These are phyloP conservation scores for Drosophila trapezifrons DNA, from an alignment of 1,140 invertebrate species.

Conservation along the genomic window DNA sequence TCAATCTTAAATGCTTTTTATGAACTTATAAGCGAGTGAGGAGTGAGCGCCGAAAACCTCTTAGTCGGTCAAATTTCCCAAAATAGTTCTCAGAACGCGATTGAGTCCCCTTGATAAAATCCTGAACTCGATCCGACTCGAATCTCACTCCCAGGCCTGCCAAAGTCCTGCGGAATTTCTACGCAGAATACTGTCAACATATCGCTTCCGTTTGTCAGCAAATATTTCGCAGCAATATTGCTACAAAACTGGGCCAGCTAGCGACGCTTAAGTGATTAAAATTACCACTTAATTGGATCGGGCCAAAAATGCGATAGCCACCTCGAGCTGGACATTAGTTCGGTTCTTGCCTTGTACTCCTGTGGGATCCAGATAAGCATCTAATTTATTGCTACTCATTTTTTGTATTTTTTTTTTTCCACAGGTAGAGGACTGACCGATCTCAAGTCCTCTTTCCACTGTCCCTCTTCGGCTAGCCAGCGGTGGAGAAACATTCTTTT, in stretches of 20 bases:
- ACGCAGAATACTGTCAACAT: conserved; percentile 71
- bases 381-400: conserved; percentile 77
- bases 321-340: conserved; percentile 45
- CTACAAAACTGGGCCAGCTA: conserved; percentile 24
- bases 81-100: conserved; percentile 23
- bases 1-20: conserved; percentile 72
- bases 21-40: conserved; percentile 65
- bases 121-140: conserved; percentile 3
- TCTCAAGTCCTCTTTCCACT: conserved; percentile 1
- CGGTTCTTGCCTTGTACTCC: conserved; percentile 12
- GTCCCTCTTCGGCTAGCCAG: background rate
- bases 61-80: conserved; percentile 4
- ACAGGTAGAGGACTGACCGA: conserved; percentile 29
- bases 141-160: conserved; percentile 19
- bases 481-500: conserved; percentile 45
- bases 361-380: conserved; percentile 64
- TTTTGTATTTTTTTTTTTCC: conserved; percentile 44
- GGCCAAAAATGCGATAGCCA: conserved; percentile 46
- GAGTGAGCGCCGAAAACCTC: conserved; percentile 30
- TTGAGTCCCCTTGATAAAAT: background rate
- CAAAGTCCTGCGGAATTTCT: conserved; percentile 50
- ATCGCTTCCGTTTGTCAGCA: conserved; percentile 78
- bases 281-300: conserved; percentile 78
- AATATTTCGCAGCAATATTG: conserved; percentile 43
- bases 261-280: conserved; percentile 66